Evolutionary conservation across 2,113 vertebrate genomes (phyloP).

Genomic region (Boulengeromyrus knoepffleri): DNA sequence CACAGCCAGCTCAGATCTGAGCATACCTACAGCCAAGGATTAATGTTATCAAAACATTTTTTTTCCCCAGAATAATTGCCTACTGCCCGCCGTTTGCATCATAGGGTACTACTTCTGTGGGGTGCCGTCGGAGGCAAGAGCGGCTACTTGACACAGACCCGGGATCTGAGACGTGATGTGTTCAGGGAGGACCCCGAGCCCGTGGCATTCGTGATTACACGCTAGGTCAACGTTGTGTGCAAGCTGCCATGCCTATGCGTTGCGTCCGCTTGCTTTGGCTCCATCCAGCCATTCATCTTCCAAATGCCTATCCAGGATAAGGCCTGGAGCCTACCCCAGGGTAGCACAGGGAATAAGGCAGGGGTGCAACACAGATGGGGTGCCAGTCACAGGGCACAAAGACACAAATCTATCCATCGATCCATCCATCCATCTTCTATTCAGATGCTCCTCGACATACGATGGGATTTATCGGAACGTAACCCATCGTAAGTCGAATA

Average conservation of each 20-base stretch:
- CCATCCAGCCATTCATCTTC: neutral
- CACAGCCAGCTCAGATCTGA: conserved; percentile 28
- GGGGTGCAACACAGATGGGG: neutral
- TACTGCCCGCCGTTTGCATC: conserved; percentile 26
- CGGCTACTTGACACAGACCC: neutral
- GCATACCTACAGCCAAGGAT: conserved; percentile 25
- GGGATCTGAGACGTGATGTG: neutral
- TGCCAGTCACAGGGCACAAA: neutral
- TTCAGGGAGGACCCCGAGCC: neutral
- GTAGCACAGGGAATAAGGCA: neutral
- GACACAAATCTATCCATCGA: neutral
- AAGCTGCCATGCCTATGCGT: neutral
- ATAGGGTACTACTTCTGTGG: conserved; percentile 20
- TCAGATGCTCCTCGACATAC: neutral
- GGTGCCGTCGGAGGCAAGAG: conserved; percentile 21
- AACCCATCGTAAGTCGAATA: neutral
- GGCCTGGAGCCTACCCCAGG: neutral
- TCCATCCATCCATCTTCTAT: neutral
- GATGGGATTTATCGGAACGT: neutral
- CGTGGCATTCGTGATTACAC: neutral
- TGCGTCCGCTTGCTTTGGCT: neutral
- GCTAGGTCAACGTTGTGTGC: neutral
- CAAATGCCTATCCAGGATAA: neutral
- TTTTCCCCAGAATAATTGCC: conserved; percentile 19
- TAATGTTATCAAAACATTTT: conserved; percentile 33